Base-by-base conservation (phyloP, 2,888 invertebrate species). In the Coelopa pilipes region DNA sequence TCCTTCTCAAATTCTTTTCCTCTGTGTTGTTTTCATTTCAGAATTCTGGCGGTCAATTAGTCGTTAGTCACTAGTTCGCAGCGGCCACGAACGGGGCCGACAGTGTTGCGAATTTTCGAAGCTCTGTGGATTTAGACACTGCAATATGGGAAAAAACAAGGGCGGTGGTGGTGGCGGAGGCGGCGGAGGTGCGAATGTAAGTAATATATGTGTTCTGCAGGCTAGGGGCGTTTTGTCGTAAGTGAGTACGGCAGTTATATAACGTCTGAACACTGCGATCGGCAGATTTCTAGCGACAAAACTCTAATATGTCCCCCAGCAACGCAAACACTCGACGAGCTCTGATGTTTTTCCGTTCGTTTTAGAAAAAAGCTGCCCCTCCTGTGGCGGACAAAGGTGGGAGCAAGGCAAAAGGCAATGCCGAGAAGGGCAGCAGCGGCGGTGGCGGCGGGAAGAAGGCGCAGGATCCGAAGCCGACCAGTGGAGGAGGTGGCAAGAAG, bases 191-290 rank as follows among this genome's bases (percentile, higher is more conserved):
- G 84, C 81, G 73, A 85, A 85, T 85, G 84, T 84, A 84, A 84
- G 84, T 83, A 85, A 84, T 81, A 83, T 83, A 81, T 85, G 83
- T 85, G 82, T 84, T 85, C 83, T 85, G 82, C 85, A 84, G 82
- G 74, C 77, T 79, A 81, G 83, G 70, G 79, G 78, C 81, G n/a
- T 50, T 24, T 49, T 49, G 49, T 72, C 71, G 73, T 65, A 50
- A 50, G 65, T 65, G 65, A 21, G 34, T 66, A 49, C 21, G 21
- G 50, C 5, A 21, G 34, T 57, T 69, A 69, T 69, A 57, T 49
- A 69, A 69, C 19, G 49, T 66, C n/a, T 62, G 10, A 1, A n/a
- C 0, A 34, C n/a, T 1, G 7, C 11, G 24, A 5, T 62, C 5
- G 0, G 9, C 7, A 62, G 34, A 34, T 62, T 62, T 13, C 2